phyloP scores from a whole-genome alignment of 2,797 vertebrate species.

The Intellagama lesueurii region DNA sequence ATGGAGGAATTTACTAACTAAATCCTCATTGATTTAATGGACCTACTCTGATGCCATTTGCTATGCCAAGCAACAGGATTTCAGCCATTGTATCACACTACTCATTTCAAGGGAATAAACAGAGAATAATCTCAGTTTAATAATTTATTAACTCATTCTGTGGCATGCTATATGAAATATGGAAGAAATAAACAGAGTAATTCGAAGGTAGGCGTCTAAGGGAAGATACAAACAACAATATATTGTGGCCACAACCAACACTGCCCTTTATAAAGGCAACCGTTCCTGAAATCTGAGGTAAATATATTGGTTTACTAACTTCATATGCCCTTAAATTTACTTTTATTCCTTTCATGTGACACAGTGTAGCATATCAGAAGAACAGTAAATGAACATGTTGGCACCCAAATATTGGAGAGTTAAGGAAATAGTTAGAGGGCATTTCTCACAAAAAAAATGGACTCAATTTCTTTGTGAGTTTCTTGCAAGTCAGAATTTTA shows the following conservation, averaged over 20 bases:
- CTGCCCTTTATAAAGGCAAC: neutral
- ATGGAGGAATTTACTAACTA: too few relatives aligned
- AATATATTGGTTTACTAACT: neutral
- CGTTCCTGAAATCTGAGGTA: neutral
- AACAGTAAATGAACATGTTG: neutral
- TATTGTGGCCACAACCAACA: neutral
- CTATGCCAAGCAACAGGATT: too few relatives aligned
- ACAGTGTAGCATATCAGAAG: neutral
- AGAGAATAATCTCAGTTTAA: constrained; percentile 4
- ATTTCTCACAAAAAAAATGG: neutral
- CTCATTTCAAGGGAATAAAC: neutral
- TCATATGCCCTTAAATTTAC: neutral
- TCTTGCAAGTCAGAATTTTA: neutral
- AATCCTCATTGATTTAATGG: too few relatives aligned
- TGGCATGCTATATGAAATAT: neutral
- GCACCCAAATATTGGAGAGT: neutral
- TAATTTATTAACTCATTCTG: neutral
- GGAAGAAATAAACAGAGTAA: neutral
- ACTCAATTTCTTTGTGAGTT: neutral
- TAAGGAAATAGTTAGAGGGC: neutral
- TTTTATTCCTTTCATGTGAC: neutral
- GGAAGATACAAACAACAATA: neutral
- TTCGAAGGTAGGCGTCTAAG: neutral
- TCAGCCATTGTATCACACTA: neutral
- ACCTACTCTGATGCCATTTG: too few relatives aligned